phyloP scores from a whole-genome alignment of 2,888 invertebrate species.

The Odontomyia ornata region DNA sequence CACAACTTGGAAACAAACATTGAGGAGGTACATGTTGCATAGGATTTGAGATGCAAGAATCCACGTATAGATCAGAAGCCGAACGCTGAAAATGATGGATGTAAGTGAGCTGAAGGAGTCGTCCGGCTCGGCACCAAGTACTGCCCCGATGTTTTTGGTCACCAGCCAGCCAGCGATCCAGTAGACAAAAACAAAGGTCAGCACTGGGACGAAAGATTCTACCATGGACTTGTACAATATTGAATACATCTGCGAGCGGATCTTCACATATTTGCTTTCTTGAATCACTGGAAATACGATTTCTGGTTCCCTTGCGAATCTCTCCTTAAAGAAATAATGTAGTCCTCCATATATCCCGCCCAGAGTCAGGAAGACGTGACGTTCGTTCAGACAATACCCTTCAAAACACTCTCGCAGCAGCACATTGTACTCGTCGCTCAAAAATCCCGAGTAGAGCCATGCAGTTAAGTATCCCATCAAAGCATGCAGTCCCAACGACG shows the following conservation, averaged over 20 bases:
- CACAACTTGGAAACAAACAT: slow-evolving; percentile 74
- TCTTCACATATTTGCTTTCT: slow-evolving; percentile 73
- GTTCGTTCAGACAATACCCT: slow-evolving; percentile 71
- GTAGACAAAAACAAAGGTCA: slow-evolving; percentile 71
- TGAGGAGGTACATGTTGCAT: slow-evolving; percentile 76
- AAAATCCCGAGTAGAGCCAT: slow-evolving; percentile 74
- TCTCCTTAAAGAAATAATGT: slow-evolving; percentile 62
- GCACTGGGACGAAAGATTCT: slow-evolving; percentile 70
- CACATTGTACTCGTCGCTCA: slow-evolving; percentile 69
- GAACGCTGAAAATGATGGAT: slow-evolving; percentile 57
- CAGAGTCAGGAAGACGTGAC: slow-evolving; percentile 73
- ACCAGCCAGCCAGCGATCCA: slow-evolving; percentile 70
- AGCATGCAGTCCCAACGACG: slow-evolving; percentile 66
- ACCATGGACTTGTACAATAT: slow-evolving; percentile 70
- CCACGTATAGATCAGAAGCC: slow-evolving; percentile 73
- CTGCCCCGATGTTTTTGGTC: slow-evolving; percentile 65
- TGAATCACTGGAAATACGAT: slow-evolving; percentile 77
- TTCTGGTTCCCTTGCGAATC: slow-evolving; percentile 56
- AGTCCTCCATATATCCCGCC: slow-evolving; percentile 76
- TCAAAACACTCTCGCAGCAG: slow-evolving; percentile 65
- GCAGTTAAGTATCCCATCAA: slow-evolving; percentile 73
- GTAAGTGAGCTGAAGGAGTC: slow-evolving; percentile 58
- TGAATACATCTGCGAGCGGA: slow-evolving; percentile 69
- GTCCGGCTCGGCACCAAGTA: slow-evolving; percentile 65
- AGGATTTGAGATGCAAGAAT: slow-evolving; percentile 75